These are phyloP conservation scores for Nycteola revayana DNA, from an alignment of 2,888 invertebrate species.

Conservation along the genomic window DNA sequence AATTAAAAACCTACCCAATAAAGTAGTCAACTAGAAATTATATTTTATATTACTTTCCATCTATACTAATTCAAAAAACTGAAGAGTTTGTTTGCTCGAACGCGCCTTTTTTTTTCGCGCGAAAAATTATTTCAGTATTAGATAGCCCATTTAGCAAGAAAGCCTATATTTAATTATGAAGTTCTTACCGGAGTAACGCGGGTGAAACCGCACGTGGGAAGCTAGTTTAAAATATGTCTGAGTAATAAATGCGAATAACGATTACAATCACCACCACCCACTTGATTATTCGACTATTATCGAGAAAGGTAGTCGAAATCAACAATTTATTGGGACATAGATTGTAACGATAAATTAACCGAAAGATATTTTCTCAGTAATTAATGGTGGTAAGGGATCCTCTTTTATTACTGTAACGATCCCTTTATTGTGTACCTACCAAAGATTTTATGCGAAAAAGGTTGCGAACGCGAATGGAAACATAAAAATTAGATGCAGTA, in stretches of 20 bases:
- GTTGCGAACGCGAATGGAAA: constrained; percentile 33
- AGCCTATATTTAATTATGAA: too few relatives aligned
- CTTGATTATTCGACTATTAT: constrained; percentile 42
- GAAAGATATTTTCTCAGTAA: constrained; percentile 59
- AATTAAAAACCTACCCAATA: too few relatives aligned
- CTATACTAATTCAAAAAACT: too few relatives aligned
- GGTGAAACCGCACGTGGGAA: too few relatives aligned
- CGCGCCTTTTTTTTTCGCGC: too few relatives aligned
- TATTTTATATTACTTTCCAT: too few relatives aligned
- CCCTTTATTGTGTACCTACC: constrained; percentile 65
- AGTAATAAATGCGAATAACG: constrained; percentile 38
- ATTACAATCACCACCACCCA: constrained; percentile 44
- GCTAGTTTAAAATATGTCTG: constrained; percentile 14
- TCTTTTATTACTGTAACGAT: constrained; percentile 64
- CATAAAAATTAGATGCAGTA: constrained; percentile 31
- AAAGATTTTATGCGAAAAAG: constrained; percentile 43
- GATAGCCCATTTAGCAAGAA: too few relatives aligned
- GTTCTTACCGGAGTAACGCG: too few relatives aligned
- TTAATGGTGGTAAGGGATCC: constrained; percentile 55
- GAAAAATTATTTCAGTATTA: too few relatives aligned
- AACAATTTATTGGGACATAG: constrained; percentile 65
- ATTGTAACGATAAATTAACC: constrained; percentile 61
- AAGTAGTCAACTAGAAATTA: too few relatives aligned
- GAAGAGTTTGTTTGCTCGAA: too few relatives aligned
- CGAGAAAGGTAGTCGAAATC: constrained; percentile 49